Base-by-base conservation (phyloP, 2,888 invertebrate species). In the Diploptera punctata region DNA sequence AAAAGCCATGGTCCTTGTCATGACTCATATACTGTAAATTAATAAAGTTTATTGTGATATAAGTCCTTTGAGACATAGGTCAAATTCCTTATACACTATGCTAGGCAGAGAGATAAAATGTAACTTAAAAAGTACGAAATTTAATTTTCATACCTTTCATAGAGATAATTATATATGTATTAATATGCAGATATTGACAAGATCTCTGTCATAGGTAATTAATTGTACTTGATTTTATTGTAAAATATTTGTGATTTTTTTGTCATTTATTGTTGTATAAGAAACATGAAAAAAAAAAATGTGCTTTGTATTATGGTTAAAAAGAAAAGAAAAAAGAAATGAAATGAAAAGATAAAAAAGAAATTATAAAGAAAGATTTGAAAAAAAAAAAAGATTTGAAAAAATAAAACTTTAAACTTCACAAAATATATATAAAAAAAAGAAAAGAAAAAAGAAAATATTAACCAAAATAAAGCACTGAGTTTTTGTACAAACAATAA, bases 181-280 rank as follows among this genome's bases (percentile, higher is more conserved):
- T 65, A 65, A 44, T 65, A n/a, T 47, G 26, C 65, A 44, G 43
- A 31, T 38, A 44, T 24, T 24, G 13, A 65, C 7, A 44, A 24
- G 44, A 44, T 65, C 65, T 65, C 29, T 26, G 65, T 44, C 29
- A 26, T 9, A 44, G 16, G 33, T 2, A 52, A 29, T 57, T n/a
- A 57, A 43, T 38, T 65, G 65, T 47, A 65, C 44, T 65, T 65
- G 65, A 47, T 65, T 65, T 65, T 65, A 65, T 65, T 65, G 65
- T 65, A 65, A 65, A 21, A 65, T 47, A 65, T 26, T 47, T 65
- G 65, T 65, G 65, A 65, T 47, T 65, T 4, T 13, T 44, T 65
- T 26, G 26, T 44, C 44, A 44, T 21, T 47, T 43, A n/a, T 43
- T 65, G 47, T 26, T 43, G 44, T 44, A 47, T 44, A 47, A n/a